Conservation (phyloP, 2,113 vertebrate genomes). For the Cyanistes caeruleus region DNA sequence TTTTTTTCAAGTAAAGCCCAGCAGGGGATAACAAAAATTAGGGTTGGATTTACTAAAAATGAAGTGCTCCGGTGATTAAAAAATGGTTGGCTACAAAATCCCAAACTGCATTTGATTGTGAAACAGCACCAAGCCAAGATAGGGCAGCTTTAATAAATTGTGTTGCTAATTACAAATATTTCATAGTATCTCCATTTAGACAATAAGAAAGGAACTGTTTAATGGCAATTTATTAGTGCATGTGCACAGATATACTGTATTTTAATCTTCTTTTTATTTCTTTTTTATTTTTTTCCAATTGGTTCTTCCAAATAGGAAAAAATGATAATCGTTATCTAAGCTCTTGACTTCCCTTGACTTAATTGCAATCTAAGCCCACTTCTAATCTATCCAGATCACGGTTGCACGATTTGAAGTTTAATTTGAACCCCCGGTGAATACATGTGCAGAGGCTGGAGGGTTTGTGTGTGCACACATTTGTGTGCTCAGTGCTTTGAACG, state of each 20-base stretch:
- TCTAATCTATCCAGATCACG: conserved; percentile 65
- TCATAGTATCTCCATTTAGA: neutral
- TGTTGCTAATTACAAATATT: conserved; percentile 43
- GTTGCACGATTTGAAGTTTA: conserved; percentile 53
- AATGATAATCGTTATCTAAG: conserved; percentile 63
- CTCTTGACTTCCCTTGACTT: conserved; percentile 67
- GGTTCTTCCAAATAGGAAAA: conserved; percentile 39
- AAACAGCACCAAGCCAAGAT: conserved; percentile 29
- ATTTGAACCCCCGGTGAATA: conserved; percentile 52
- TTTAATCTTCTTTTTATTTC: neutral
- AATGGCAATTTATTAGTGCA: conserved; percentile 41
- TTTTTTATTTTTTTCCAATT: neutral
- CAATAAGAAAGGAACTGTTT: conserved; percentile 14
- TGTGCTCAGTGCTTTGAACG: neutral
- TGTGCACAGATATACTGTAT: neutral
- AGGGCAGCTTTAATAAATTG: conserved; percentile 27
- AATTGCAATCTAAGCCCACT: conserved; percentile 67
- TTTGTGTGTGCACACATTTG: neutral
- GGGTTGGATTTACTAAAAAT: conserved; percentile 65
- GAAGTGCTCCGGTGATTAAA: conserved; percentile 63
- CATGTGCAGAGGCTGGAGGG: neutral
- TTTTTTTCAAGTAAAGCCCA: conserved; percentile 50
- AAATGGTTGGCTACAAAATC: conserved; percentile 58
- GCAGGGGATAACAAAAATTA: conserved; percentile 62
- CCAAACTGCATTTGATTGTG: conserved; percentile 32